A percentile compares a stretch with the other conserved stretches of the same genome.
phyloP scores from a whole-genome alignment of 2,888 invertebrate genomes.

The Folsomia candida region DNA sequence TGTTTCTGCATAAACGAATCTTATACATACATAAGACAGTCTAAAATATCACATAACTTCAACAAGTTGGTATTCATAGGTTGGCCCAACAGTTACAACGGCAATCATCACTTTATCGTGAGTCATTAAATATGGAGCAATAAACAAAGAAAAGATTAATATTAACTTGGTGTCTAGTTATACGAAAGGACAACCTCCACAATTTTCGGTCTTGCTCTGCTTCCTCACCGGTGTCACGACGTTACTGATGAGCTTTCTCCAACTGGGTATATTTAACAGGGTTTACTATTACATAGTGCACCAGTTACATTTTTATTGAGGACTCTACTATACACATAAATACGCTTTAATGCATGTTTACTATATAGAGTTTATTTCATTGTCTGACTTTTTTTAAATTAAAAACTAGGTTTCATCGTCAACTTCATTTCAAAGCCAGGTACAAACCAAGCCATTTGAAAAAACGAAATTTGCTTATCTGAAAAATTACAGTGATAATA shows the following conservation, averaged over 20 bases:
- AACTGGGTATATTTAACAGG: too few relatives aligned
- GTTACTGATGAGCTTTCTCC: slow-evolving; percentile 69
- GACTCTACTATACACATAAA: too few relatives aligned
- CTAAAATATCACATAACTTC: too few relatives aligned
- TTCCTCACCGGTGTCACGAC: slow-evolving; percentile 78
- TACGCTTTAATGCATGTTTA: too few relatives aligned
- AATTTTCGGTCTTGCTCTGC: slow-evolving; percentile 77
- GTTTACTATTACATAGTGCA: too few relatives aligned
- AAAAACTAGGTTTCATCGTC: slow-evolving; percentile 72
- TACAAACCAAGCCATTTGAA: not conserved
- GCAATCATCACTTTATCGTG: slow-evolving; percentile 77
- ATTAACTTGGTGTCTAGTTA: slow-evolving; percentile 53
- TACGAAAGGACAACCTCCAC: slow-evolving; percentile 63
- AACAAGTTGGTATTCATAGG: too few relatives aligned
- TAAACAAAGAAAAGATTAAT: too few relatives aligned
- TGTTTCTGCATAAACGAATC: too few relatives aligned
- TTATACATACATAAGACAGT: too few relatives aligned
- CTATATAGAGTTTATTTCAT: not conserved
- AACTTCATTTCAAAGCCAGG: slow-evolving; percentile 77
- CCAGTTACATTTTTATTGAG: too few relatives aligned
- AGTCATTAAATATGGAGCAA: not conserved
- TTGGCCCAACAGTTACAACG: slow-evolving; percentile 3
- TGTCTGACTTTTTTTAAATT: slow-evolving; percentile 16
- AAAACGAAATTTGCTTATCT: not conserved
- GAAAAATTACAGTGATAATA: too few relatives aligned